Percentiles rank a stretch among this genome's conserved stretches.
These are phyloP conservation scores for Phyllopteryx taeniolatus DNA, from an alignment of 2,113 vertebrate genomes.

Conservation along the genomic window DNA sequence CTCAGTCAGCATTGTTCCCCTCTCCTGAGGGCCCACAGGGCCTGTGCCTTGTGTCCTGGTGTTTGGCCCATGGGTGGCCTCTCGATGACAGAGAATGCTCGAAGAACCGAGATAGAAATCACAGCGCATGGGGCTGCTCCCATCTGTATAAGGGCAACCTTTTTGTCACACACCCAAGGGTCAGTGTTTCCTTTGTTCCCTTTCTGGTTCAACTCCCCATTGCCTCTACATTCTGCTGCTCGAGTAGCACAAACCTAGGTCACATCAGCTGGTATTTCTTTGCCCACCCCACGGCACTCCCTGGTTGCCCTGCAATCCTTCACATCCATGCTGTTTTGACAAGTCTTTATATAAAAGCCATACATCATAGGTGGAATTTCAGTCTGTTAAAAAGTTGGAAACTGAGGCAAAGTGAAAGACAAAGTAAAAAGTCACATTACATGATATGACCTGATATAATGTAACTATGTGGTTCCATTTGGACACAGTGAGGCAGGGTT, in stretches of 20 bases:
- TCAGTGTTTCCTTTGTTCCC: conserved; percentile 53
- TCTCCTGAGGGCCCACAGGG: conserved; percentile 42
- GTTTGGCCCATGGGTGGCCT: conserved; percentile 30
- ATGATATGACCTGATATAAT: neutral
- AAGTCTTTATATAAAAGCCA: conserved; percentile 76
- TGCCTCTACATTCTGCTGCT: conserved; percentile 48
- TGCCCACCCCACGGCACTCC: conserved; percentile 59
- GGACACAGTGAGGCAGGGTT: neutral
- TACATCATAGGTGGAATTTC: conserved; percentile 68
- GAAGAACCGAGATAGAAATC: conserved; percentile 43
- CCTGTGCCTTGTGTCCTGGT: conserved; percentile 38
- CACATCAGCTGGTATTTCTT: conserved; percentile 68
- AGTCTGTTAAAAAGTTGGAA: conserved; percentile 49
- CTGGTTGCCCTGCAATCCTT: conserved; percentile 68
- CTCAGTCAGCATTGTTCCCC: conserved; percentile 42
- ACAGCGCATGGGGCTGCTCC: conserved; percentile 23
- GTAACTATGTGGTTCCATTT: neutral
- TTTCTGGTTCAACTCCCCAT: conserved; percentile 20
- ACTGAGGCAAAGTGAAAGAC: conserved; percentile 47
- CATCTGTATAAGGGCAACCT: conserved; percentile 23
- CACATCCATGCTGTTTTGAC: conserved; percentile 70
- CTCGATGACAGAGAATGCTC: conserved; percentile 39
- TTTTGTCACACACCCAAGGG: conserved; percentile 40
- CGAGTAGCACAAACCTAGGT: conserved; percentile 48
- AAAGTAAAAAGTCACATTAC: conserved; percentile 4